Evolutionary conservation across 2,888 invertebrate species (phyloP), one percentile per base, ranked within the genome.

Genomic region (Aleiodes leptofemur): DNA sequence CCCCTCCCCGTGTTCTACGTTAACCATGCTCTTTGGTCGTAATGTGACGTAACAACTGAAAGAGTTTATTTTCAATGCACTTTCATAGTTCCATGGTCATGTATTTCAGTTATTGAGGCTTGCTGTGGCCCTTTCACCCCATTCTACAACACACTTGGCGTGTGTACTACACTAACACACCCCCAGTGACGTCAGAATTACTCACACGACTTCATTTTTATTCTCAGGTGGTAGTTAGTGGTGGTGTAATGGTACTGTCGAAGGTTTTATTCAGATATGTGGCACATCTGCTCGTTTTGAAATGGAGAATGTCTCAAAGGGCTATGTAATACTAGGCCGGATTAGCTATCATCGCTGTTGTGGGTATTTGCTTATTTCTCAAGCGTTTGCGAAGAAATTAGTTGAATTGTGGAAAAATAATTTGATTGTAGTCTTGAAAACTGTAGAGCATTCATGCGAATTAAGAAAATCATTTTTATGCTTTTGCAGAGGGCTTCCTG

Each of bases 271-370:
- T 23, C 23, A 16, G 11, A 9, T 34, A 56, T 56, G 38, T 38
- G 57, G n/a, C 3, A 23, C 70, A 70, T 70, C 70, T 70, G 70
- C 57, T 48, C n/a, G 6, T 14, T 38, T 57, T n/a, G 55, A 14
- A 70, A 34, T 34, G 34, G 34, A 1, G 1, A 23, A 71, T 31
- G 64, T 29, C 23, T 23, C 23, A 23, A 2, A 23, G 23, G 2
- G 50, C 57, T 74, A 73, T 72, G 55, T 57, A 75, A 57, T 53
- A 51, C 34, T 43, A 69, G 55, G 51, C 72, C 34, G 6, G 5
- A 70, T 79, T 80, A 79, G 78, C 80, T 80, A 81, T 78, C 70
- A 76, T 81, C 81, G 79, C 79, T 79, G 78, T 80, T 80, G 76
- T 68, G 31, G 6, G 5, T 64, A 43, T 29, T 56, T 64, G 68